These are phyloP conservation scores for Diachrysia chrysitis DNA, from an alignment of 2,888 invertebrate species.

Conservation along the genomic window DNA sequence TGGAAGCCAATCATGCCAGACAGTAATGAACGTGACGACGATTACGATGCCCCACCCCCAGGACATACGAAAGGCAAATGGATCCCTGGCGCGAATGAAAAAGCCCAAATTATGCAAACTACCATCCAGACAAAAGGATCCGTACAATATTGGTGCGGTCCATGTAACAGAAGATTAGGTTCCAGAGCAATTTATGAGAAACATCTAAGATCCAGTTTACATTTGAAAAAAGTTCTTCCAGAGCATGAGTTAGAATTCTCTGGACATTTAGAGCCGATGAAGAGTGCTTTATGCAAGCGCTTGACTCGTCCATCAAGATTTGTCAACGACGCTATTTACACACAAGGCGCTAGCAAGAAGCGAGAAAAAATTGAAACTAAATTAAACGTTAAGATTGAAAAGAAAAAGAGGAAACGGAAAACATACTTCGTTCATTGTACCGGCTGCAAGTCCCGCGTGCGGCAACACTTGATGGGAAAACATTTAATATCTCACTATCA, in stretches of 20 bases:
- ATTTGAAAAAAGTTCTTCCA: slow-evolving; percentile 91
- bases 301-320: slow-evolving; percentile 77
- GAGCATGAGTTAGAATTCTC: slow-evolving; percentile 92
- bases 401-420: slow-evolving; percentile 88
- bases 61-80: slow-evolving; percentile 94
- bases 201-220: slow-evolving; percentile 93
- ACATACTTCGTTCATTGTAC: slow-evolving; percentile 91
- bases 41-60: slow-evolving; percentile 90
- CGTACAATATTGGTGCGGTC: slow-evolving; percentile 94
- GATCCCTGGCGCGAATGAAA: slow-evolving; percentile 91
- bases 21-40: slow-evolving; percentile 82
- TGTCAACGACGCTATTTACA: slow-evolving; percentile 73
- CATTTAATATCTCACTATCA: slow-evolving; percentile 96
- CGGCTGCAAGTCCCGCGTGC: slow-evolving; percentile 92
- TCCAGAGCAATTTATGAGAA: slow-evolving; percentile 93
- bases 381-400: slow-evolving; percentile 66
- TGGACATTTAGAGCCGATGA: slow-evolving; percentile 79
- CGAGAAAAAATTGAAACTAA: slow-evolving; percentile 59
- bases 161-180: slow-evolving; percentile 93
- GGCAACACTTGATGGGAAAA: slow-evolving; percentile 92
- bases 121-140: slow-evolving; percentile 86
- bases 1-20: slow-evolving; percentile 89
- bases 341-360: slow-evolving; percentile 67
- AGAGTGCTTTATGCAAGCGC: slow-evolving; percentile 71
- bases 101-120: slow-evolving; percentile 88